These are phyloP conservation scores for Tamandua tetradactyla DNA, from an alignment of 2,797 vertebrate species.

Conservation along the genomic window DNA sequence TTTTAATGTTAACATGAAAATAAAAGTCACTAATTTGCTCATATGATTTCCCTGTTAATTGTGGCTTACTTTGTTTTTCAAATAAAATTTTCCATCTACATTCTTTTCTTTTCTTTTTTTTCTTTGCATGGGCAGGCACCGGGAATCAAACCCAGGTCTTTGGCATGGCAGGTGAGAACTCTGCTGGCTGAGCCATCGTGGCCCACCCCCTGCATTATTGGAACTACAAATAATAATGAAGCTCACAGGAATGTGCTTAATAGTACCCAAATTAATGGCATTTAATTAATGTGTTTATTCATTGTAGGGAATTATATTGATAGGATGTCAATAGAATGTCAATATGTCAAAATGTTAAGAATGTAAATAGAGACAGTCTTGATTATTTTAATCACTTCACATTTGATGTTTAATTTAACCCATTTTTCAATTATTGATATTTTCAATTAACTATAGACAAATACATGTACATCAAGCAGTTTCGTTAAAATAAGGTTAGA, in stretches of 20 bases:
- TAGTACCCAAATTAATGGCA: background rate
- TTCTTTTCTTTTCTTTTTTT: too few relatives aligned
- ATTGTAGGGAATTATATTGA: background rate
- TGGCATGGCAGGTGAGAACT: too few relatives aligned
- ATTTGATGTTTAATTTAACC: background rate
- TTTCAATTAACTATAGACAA: background rate
- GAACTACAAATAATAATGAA: background rate
- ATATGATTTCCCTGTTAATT: background rate
- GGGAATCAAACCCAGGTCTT: too few relatives aligned
- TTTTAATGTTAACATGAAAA: slow-evolving; percentile 16
- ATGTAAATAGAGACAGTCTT: background rate
- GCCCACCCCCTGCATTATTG: too few relatives aligned
- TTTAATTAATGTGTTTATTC: background rate
- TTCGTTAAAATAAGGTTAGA: background rate
- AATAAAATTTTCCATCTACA: background rate
- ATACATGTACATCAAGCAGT: background rate
- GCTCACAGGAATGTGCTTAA: background rate
- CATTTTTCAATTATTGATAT: background rate
- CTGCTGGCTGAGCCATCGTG: too few relatives aligned
- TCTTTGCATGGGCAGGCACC: too few relatives aligned
- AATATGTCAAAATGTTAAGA: background rate
- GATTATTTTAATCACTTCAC: background rate
- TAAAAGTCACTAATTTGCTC: background rate
- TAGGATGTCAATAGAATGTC: background rate
- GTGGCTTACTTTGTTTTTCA: background rate